Base-by-base conservation (phyloP, 2,113 vertebrate genomes). In the Penelope pileata region DNA sequence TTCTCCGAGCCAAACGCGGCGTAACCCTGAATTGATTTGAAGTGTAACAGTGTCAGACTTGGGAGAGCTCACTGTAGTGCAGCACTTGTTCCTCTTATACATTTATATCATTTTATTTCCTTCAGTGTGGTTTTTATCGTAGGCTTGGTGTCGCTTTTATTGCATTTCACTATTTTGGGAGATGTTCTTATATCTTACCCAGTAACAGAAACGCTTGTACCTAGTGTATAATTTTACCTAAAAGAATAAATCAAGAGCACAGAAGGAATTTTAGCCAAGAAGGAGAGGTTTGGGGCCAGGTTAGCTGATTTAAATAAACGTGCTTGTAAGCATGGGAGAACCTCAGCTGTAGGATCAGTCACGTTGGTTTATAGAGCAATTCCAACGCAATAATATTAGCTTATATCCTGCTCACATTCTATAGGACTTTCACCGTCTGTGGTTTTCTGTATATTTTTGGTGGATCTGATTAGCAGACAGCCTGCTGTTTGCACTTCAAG, bases 401-500 rank as follows among this genome's bases (percentile, higher is more conserved):
- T 95, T 51, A 5, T 9, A 67, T 16, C 26, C 51, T 26, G 16
- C 22, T 43, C 10, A 73, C 90, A 67, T 60, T n/a, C 90, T 54
- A 27, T 47, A 74, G 53, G 40, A 59, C 34, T 63, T 32, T 1
- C 6, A 26, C 0, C 60, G 26, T 12, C 1, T 0, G 4, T n/a
- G 23, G 74, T 83, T 53, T 26, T 7, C 82, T 21, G 29, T 23
- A 2, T 27, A 14, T 81, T 93, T 94, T 43, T 18, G 11, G 72
- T 43, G 12, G 68, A 42, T 62, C 29, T 81, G 75, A 74, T 81
- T 26, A 91, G 83, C 88, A 86, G 72, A 51, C 62, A 88, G 30
- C 34, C 82, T 56, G 6, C 47, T 91, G 88, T 94, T 94, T 93
- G 91, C 76, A 56, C 67, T 83, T 75, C 69, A 7, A n/a, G 72